phyloP scores from a whole-genome alignment of 2,888 invertebrate species.

The Phortica okadai region DNA sequence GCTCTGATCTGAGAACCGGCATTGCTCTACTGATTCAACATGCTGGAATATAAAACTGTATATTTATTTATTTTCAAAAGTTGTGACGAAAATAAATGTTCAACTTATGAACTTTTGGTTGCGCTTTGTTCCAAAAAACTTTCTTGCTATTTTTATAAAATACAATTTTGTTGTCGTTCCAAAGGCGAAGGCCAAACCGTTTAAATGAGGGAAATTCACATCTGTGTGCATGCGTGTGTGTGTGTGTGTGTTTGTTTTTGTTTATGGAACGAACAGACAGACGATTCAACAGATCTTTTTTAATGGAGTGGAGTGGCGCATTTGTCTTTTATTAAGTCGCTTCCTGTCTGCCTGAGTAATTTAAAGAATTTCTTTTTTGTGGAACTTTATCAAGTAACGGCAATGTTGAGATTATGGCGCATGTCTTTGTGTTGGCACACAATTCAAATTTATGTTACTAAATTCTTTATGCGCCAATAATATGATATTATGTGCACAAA shows the following conservation, averaged over 20 bases:
- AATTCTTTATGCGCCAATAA: too few relatives aligned
- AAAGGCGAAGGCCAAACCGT: slow-evolving; percentile 24
- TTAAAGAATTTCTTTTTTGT: neutral
- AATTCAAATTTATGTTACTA: neutral
- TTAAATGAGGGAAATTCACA: neutral
- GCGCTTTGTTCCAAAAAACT: neutral
- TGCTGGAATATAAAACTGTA: neutral
- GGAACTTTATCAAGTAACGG: slow-evolving; percentile 7
- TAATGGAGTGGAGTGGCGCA: slow-evolving; percentile 8
- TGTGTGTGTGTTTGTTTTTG: neutral
- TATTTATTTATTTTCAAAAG: neutral
- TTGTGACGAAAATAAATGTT: slow-evolving; percentile 1
- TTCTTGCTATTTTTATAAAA: slow-evolving; percentile 9
- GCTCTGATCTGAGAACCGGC: neutral
- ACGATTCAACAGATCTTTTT: neutral
- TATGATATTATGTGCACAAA: too few relatives aligned
- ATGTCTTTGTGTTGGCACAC: neutral
- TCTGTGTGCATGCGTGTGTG: neutral
- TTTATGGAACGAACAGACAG: neutral
- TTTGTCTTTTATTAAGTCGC: slow-evolving; percentile 17
- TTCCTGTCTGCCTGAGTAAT: slow-evolving; percentile 25
- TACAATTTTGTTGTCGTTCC: neutral
- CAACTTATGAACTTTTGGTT: slow-evolving; percentile 7
- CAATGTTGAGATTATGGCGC: neutral
- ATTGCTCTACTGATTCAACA: neutral